Base-by-base conservation (phyloP, 1,140 invertebrate species). In the Drosophila burlai region DNA sequence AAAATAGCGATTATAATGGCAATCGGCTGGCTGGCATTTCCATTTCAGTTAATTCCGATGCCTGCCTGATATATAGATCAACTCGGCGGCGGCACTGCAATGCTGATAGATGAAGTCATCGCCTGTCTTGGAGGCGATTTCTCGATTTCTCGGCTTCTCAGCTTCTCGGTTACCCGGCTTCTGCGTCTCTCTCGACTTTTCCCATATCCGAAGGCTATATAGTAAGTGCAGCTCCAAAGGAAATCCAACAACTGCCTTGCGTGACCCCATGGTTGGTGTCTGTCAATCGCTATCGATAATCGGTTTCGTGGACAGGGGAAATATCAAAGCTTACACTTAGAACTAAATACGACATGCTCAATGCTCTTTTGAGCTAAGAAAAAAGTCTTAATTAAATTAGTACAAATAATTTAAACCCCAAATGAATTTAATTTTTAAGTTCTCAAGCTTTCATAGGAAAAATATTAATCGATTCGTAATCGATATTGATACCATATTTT, bases 31-130 rank as follows among this genome's bases (percentile, higher is more conserved):
- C 40, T 43, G 26, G 24, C 43, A 62, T 71, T 83, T 60, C 64
- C 80, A 79, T 75, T 59, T 73, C 66, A 80, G 82, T 83, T 83
- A 43, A 80, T 76, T 66, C 68, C 54, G 61, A 76, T 73, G 66
- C 54, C 54, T 43, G 59, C 26, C 29, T 8, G 50, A 79, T 68
- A 61, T 58, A 76, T 76, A 50, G 62, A 67, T 76, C 52, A 47
- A 16, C 43, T 45, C 29, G 54, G 54, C 21, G 54, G 54, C 21
- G 24, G 31, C 31, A 66, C 54, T 66, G 63, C 63, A 66, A 46
- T 73, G 71, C 46, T 73, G 71, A 73, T 50, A 34, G 71, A 73
- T 73, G 71, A 73, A 73, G 69, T 73, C 71, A 73, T 73, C 71
- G 71, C 45, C 54, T 61, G 69, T 73, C 71, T 73, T 73, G 16